phyloP scores from a whole-genome alignment of 1,140 invertebrate species.

The Cyphomyrmex costatus region DNA sequence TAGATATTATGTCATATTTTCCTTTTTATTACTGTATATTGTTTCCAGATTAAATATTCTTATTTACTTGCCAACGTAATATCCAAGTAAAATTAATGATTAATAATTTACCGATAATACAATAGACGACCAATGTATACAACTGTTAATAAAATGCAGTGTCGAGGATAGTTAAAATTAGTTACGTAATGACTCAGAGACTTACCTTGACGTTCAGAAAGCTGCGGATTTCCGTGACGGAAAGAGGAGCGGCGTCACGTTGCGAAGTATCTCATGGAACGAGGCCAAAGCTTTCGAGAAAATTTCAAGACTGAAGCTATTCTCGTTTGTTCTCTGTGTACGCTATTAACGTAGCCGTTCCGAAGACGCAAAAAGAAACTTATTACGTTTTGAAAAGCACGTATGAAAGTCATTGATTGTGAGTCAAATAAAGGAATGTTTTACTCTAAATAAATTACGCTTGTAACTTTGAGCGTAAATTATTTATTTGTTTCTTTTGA shows the following conservation, averaged over 20 bases:
- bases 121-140: not conserved
- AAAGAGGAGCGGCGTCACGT: slow-evolving; percentile 37
- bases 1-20: not conserved
- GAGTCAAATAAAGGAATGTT: not conserved
- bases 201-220: slow-evolving; percentile 14
- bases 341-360: slow-evolving; percentile 37
- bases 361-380: slow-evolving; percentile 7
- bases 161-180: slow-evolving; percentile 20
- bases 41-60: not conserved
- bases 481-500: not conserved
- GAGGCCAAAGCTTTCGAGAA: slow-evolving; percentile 52
- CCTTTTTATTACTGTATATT: not conserved
- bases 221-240: slow-evolving; percentile 55
- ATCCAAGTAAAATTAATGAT: not conserved
- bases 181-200: slow-evolving; percentile 37
- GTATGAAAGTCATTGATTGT: not conserved
- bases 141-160: slow-evolving; percentile 13
- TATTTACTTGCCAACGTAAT: not conserved
- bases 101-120: not conserved
- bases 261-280: slow-evolving; percentile 42
- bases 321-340: slow-evolving; percentile 31
- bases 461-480: not conserved
- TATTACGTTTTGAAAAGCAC: not conserved
- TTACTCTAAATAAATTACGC: not conserved
- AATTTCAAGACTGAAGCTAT: slow-evolving; percentile 47